Evolutionary conservation across 2,797 vertebrate genomes (phyloP).

Genomic region (Apogon talboti): DNA sequence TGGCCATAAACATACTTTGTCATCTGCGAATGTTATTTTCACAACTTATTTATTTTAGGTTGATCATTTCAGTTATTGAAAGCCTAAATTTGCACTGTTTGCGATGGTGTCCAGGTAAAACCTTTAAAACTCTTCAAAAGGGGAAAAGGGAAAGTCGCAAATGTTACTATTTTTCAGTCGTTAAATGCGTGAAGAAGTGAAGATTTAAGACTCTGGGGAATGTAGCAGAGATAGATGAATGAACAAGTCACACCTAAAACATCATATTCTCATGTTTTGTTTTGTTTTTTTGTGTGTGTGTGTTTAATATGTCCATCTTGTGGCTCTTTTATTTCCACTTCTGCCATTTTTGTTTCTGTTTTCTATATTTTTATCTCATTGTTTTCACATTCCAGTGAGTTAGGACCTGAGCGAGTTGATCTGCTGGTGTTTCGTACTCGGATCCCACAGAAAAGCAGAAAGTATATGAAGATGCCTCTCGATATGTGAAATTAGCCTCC

Average conservation of each 20-base stretch:
- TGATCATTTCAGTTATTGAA: conserved; percentile 24
- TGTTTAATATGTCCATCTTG: background rate
- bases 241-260: conserved; percentile 22
- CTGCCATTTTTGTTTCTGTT: conserved; percentile 4
- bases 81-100: conserved; percentile 23
- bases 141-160: conserved; percentile 22
- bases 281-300: conserved; percentile 23
- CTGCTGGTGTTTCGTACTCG: conserved; percentile 23
- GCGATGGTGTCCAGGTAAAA: conserved; percentile 17
- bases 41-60: conserved; percentile 34
- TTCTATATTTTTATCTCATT: conserved; percentile 25
- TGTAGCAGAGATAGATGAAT: conserved; percentile 54
- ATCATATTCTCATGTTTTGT: conserved; percentile 1
- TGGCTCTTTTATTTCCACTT: conserved; percentile 5
- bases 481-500: too few relatives aligned
- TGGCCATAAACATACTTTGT: conserved; percentile 28
- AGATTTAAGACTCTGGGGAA: conserved; percentile 26
- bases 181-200: conserved; percentile 19
- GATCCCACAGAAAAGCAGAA: conserved; percentile 14
- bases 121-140: conserved; percentile 32
- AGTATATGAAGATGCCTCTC: background rate
- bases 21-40: conserved; percentile 33
- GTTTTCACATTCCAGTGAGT: conserved; percentile 61
- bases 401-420: conserved; percentile 47
- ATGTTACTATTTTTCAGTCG: conserved; percentile 23